Conservation (phyloP, 2,888 invertebrate species). For the Adela reaumurella region DNA sequence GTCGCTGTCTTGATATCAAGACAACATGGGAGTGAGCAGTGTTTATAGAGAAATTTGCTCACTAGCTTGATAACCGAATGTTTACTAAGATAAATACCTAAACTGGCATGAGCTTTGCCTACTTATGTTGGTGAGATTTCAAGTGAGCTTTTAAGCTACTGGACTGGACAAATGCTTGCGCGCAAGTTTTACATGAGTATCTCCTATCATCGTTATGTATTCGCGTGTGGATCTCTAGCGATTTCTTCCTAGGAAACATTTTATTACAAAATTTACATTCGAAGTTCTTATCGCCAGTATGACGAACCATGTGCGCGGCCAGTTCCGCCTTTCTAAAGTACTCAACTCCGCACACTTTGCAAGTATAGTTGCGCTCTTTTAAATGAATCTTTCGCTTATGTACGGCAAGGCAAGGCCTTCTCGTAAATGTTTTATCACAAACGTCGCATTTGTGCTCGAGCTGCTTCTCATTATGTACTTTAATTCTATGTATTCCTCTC, state of each 20-base stretch:
- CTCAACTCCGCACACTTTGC: constrained; percentile 28
- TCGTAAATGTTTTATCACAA: not conserved
- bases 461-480: not conserved
- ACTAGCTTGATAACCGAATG: too few relatives aligned
- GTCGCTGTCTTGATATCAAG: too few relatives aligned
- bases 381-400: not conserved
- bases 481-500: not conserved
- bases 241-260: constrained; percentile 30
- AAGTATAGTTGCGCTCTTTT: constrained; percentile 9
- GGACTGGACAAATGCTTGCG: constrained; percentile 38
- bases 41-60: too few relatives aligned
- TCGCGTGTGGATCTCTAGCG: constrained; percentile 33
- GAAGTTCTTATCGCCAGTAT: constrained; percentile 41
- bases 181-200: constrained; percentile 28
- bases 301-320: constrained; percentile 40
- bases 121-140: not conserved
- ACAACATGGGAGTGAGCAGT: too few relatives aligned
- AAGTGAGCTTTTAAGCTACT: constrained; percentile 29
- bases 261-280: constrained; percentile 43
- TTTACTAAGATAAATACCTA: too few relatives aligned
- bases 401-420: not conserved
- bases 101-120: too few relatives aligned
- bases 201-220: constrained; percentile 32
- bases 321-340: constrained; percentile 38
- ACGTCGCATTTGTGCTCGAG: not conserved